phyloP scores from a whole-genome alignment of 2,113 vertebrate genomes.

The Geococcyx californianus region DNA sequence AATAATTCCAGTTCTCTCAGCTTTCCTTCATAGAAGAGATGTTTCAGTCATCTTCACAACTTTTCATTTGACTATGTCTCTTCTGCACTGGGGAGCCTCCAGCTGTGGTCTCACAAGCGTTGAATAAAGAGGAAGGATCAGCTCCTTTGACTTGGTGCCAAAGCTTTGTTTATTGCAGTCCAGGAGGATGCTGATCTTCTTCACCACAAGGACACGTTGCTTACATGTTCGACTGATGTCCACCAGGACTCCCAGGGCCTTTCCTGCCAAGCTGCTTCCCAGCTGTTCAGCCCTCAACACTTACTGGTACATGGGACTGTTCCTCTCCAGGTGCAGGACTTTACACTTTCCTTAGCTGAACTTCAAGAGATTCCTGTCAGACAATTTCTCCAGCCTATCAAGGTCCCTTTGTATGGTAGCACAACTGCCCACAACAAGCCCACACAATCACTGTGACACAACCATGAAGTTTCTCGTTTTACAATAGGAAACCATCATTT shows the following conservation, averaged over 20 bases:
- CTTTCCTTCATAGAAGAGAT: neutral
- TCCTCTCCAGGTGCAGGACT: neutral
- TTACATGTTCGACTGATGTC: neutral
- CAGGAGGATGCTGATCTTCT: neutral
- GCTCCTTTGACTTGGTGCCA: neutral
- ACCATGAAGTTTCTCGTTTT: neutral
- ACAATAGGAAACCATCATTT: neutral
- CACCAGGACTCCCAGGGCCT: neutral
- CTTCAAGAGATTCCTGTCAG: neutral
- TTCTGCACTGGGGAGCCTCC: neutral
- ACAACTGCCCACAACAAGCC: neutral
- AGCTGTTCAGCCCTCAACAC: fast-evolving
- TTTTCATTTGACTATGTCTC: neutral
- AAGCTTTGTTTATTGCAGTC: neutral
- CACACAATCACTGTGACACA: neutral
- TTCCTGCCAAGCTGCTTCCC: neutral
- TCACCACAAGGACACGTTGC: neutral
- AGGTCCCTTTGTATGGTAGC: neutral
- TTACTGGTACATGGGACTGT: neutral
- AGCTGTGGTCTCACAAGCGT: neutral
- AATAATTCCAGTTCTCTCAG: neutral
- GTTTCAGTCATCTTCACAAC: neutral
- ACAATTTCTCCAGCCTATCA: neutral
- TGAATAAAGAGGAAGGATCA: neutral
- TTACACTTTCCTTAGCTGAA: neutral